Evolutionary conservation across 2,888 invertebrate species (phyloP), one percentile per base, ranked within the genome.

Genomic region (Eurois occulta): DNA sequence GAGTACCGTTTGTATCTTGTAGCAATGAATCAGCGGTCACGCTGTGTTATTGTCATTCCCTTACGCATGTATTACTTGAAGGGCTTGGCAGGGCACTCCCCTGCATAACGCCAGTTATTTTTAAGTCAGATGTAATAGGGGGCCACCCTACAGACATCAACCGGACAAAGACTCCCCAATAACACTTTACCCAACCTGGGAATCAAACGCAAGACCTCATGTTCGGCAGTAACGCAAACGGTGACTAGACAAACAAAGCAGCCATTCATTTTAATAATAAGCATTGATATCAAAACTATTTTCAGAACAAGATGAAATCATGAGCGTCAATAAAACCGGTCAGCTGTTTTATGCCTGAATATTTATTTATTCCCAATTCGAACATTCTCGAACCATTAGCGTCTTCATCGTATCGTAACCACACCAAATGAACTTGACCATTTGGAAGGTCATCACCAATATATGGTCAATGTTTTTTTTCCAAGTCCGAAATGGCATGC

Each of bases 361-460:
- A n/a, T n/a, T 38, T 41, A 72, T 58, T 46, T 58, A 77, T 65
- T 55, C 16, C 3, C 8, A 11, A 28, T 55, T 43, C 18, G 28
- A 80, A 58, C 28, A 62, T 79, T 28, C n/a, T 38, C 11, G 2
- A 46, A 38, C 16, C 32, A 72, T 52, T 65, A 18, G 52, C 24
- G 48, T 66, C 43, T 55, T 69, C 28, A 67, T 28, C 24, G 11
- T 43, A 46, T 52, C 32, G 46, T 46, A 35, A 13, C 16, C 24
- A 28, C 32, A 48, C 35, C 21, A 69, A 83, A 79, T 64, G 72
- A 71, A 68, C 80, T 84, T 81, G 80, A 84, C 72, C 81, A 80
- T n/a, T 68, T 48, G 68, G n/a, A 72, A 64, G 72, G 80, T 41
- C 62, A 46, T 11, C 24, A 28, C 41, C 43, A 52, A 70, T 78